phyloP scores from a whole-genome alignment of 2,113 vertebrate genomes.

The Alectura lathami region DNA sequence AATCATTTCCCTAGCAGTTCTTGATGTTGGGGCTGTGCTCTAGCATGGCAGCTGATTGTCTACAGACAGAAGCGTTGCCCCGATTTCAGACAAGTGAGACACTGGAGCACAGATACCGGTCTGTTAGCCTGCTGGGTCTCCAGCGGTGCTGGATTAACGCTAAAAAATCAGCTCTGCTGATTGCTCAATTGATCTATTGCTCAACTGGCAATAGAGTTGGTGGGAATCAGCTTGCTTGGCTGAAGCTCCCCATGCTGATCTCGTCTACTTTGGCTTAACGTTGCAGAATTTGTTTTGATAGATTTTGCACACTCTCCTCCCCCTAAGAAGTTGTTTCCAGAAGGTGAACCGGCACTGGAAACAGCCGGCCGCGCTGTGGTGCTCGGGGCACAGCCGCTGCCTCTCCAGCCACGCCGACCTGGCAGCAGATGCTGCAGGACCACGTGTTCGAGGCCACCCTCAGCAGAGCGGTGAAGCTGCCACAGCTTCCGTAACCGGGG shows the following conservation, averaged over 20 bases:
- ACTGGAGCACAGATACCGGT: background rate
- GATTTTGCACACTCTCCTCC: background rate
- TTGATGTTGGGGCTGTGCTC: background rate
- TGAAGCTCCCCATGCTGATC: background rate
- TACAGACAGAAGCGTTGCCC: background rate
- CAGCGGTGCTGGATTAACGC: background rate
- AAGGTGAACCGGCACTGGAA: background rate
- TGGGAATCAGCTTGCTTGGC: background rate
- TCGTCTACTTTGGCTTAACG: background rate
- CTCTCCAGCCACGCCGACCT: background rate
- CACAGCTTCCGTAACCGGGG: rapidly evolving
- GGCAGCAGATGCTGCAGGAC: background rate
- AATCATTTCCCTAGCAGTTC: background rate
- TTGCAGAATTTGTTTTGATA: background rate
- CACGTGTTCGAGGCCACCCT: background rate
- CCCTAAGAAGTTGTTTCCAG: background rate
- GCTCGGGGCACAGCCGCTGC: no score
- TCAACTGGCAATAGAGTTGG: background rate
- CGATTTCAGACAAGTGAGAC: background rate
- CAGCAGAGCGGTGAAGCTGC: background rate
- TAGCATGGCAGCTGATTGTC: background rate
- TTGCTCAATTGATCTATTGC: no score
- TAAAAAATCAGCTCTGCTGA: background rate
- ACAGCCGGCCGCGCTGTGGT: no score
- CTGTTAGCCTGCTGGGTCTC: background rate